A percentile compares a stretch with the other conserved stretches of the same genome.
Evolutionary conservation across 2,113 vertebrate species (phyloP).

Genomic region (Myotis davidii): DNA sequence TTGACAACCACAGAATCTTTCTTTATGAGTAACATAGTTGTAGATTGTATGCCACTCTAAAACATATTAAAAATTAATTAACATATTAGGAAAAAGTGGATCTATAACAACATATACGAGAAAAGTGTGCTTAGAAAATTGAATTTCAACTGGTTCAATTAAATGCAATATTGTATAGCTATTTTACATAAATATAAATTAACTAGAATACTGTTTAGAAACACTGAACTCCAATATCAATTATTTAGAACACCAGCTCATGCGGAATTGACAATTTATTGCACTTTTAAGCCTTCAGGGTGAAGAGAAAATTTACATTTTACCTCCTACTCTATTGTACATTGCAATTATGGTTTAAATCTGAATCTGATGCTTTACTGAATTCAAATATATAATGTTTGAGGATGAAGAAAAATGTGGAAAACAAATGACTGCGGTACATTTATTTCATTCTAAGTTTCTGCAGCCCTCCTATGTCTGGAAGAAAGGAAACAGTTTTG

Average conservation of each 20-base stretch:
- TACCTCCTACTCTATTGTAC: not conserved
- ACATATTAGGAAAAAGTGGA: conserved; percentile 74
- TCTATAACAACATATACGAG: conserved; percentile 68
- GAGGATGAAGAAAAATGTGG: not conserved
- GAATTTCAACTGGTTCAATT: conserved; percentile 75
- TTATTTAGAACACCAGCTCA: conserved; percentile 33
- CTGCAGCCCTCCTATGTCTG: conserved; percentile 51
- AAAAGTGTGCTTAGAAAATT: conserved; percentile 69
- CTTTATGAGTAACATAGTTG: conserved; percentile 10
- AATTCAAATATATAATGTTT: not conserved
- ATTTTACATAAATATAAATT: conserved; percentile 75
- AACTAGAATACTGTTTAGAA: conserved; percentile 75
- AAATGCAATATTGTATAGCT: conserved; percentile 65
- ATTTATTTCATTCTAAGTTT: conserved; percentile 53
- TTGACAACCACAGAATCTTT: conserved; percentile 61
- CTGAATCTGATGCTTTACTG: not conserved
- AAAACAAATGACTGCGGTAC: conserved; percentile 18
- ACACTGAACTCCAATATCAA: not conserved
- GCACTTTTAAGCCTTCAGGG: not conserved
- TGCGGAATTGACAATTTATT: not conserved
- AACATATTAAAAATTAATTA: conserved; percentile 74
- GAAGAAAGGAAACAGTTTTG: not conserved
- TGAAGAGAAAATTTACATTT: not conserved
- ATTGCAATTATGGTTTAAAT: not conserved
- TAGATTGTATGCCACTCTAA: conserved; percentile 43